Conservation (phyloP, 2,888 invertebrate species). For the Drosophila melanosoma region DNA sequence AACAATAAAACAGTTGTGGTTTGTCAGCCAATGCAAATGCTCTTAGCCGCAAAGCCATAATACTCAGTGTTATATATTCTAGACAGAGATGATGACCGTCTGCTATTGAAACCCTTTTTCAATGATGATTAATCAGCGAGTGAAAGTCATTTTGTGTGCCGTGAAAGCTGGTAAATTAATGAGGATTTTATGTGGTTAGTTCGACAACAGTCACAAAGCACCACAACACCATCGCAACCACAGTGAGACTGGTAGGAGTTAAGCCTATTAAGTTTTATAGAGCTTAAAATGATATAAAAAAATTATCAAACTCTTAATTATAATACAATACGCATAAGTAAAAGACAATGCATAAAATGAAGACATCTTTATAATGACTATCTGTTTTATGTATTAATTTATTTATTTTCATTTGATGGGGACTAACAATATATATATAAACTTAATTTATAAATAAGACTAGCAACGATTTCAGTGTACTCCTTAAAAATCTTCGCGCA, state of each 20-base stretch:
- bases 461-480: background rate
- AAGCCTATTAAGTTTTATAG: conserved; percentile 50
- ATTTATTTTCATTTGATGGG: background rate
- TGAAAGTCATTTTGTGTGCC: conserved; percentile 60
- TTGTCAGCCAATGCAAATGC: conserved; percentile 35
- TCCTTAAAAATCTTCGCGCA: background rate
- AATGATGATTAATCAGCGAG: conserved; percentile 55
- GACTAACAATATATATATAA: background rate
- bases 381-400: background rate
- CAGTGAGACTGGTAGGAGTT: conserved; percentile 26
- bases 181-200: conserved; percentile 70
- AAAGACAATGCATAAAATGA: conserved; percentile 8
- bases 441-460: background rate
- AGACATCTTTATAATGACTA: background rate
- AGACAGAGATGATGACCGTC: conserved; percentile 39
- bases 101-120: conserved; percentile 26
- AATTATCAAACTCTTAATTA: conserved; percentile 50
- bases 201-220: conserved; percentile 47
- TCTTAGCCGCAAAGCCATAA: conserved; percentile 27
- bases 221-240: conserved; percentile 22
- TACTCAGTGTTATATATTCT: conserved; percentile 40
- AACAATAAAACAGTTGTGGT: conserved; percentile 34
- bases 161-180: conserved; percentile 69
- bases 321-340: conserved; percentile 20
- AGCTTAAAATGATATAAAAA: conserved; percentile 48